Base-by-base conservation (phyloP, 2,113 vertebrate genomes). In the Anguilla japonica region DNA sequence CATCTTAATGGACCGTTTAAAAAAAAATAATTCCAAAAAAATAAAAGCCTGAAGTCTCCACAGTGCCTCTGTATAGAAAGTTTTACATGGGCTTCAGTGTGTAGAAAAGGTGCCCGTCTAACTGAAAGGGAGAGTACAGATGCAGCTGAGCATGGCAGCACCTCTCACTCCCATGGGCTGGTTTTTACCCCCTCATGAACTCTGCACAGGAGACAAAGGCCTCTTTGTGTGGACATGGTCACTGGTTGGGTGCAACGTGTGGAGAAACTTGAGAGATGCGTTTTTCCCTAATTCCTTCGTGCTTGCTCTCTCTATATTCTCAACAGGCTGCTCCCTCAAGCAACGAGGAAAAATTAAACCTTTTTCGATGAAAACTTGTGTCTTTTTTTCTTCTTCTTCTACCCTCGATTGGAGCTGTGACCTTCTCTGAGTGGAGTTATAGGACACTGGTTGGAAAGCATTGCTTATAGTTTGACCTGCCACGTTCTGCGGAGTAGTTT, bases 191-290 rank as follows among this genome's bases (percentile, higher is more conserved):
- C 67, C 39, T 56, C 79, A 63, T 86, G 85, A 60, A 79, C 78
- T 86, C 39, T 29, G 34, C n/a, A 34, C 34, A 2, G 8, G 20
- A 86, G 79, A 86, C 85, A 86, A 86, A 86, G 85, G 40, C 50
- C 26, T 82, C 79, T 86, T 82, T 86, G 71, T 82, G 57, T 40
- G 53, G 18, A 26, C 53, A 29, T 82, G 79, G 9, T 67, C 81
- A 22, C 39, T 50, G 56, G 79, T 79, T 86, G 9, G 82, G 53
- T 67, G 29, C 53, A 82, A 4, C 7, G 71, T 50, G n/a, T n/a
- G 41, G 57, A 43, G 79, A 81, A 86, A 81, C 57, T 67, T 53
- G 41, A 82, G 79, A 80, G 39, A 18, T 80, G 20, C 34, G n/a
- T 56, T 85, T 79, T 53, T 79, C 46, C 14, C 15, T 22, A n/a